Evolutionary conservation across 1,140 invertebrate species (phyloP).

Genomic region (Bombyx mandarina): DNA sequence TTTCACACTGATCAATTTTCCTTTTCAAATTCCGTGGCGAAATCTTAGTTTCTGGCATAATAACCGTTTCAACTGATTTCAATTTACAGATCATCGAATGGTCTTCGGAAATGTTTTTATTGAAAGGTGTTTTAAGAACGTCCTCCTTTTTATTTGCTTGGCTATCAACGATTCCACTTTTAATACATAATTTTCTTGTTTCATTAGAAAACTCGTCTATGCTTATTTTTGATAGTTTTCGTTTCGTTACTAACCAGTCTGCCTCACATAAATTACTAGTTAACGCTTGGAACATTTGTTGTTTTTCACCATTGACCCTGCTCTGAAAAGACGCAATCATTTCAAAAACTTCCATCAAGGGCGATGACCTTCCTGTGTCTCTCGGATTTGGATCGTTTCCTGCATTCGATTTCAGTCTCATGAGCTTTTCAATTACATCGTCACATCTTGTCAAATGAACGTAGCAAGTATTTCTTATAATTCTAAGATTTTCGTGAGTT

Average conservation of each 20-base stretch:
- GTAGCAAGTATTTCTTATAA: slow-evolving; percentile 30
- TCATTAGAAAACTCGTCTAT: background rate
- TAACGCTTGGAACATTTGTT: background rate
- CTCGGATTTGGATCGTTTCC: too few relatives aligned
- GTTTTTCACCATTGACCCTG: background rate
- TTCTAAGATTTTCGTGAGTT: slow-evolving; percentile 29
- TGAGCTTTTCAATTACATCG: background rate
- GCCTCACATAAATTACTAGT: slow-evolving; percentile 5
- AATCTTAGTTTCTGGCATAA: too few relatives aligned
- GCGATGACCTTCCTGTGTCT: slow-evolving; percentile 14
- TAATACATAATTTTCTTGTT: too few relatives aligned
- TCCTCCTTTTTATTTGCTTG: too few relatives aligned
- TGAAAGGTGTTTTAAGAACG: too few relatives aligned
- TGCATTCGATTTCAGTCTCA: background rate
- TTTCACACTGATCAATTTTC: too few relatives aligned
- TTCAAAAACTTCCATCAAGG: slow-evolving; percentile 26
- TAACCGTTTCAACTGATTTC: too few relatives aligned
- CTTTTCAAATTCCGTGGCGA: too few relatives aligned
- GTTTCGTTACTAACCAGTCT: slow-evolving; percentile 32
- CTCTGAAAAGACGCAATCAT: slow-evolving; percentile 13
- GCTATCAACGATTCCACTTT: too few relatives aligned
- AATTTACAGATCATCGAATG: too few relatives aligned
- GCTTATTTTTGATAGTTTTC: slow-evolving; percentile 5
- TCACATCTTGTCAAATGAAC: slow-evolving; percentile 8
- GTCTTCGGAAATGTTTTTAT: too few relatives aligned